Conservation (phyloP, 2,888 invertebrate species). For the Zele albiditarsus region DNA sequence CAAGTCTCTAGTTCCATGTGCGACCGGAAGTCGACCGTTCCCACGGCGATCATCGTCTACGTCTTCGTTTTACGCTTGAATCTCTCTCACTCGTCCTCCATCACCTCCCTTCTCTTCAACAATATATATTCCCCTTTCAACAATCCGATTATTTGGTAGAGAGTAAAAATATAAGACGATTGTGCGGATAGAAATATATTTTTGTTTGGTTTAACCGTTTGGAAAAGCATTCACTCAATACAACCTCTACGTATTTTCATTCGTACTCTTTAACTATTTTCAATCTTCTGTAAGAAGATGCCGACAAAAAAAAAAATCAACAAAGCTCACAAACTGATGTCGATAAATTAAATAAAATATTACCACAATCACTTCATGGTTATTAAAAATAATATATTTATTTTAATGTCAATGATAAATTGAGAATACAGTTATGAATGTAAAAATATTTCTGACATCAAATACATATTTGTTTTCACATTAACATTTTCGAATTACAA, state of each 20-base stretch:
- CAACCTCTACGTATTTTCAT: neutral
- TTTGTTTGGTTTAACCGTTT: conserved; percentile 3
- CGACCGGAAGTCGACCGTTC: conserved; percentile 58
- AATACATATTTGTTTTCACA: no score
- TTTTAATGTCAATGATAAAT: no score
- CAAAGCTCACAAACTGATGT: no score
- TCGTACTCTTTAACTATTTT: neutral
- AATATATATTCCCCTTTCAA: conserved; percentile 2
- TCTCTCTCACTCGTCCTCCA: conserved; percentile 10
- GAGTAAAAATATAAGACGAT: neutral
- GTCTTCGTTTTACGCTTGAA: conserved; percentile 25
- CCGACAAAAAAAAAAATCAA: no score
- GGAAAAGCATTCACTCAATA: neutral
- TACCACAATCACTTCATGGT: no score
- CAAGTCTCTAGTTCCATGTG: conserved; percentile 62
- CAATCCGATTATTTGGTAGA: neutral
- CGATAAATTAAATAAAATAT: no score
- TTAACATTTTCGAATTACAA: no score
- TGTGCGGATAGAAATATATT: neutral
- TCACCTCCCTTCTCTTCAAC: neutral
- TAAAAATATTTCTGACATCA: no score
- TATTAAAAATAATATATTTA: no score
- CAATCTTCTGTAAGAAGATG: no score
- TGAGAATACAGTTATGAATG: no score
- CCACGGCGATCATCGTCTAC: conserved; percentile 63